phyloP scores from a whole-genome alignment of 2,888 invertebrate genomes.

The Stenichneumon culpator region DNA sequence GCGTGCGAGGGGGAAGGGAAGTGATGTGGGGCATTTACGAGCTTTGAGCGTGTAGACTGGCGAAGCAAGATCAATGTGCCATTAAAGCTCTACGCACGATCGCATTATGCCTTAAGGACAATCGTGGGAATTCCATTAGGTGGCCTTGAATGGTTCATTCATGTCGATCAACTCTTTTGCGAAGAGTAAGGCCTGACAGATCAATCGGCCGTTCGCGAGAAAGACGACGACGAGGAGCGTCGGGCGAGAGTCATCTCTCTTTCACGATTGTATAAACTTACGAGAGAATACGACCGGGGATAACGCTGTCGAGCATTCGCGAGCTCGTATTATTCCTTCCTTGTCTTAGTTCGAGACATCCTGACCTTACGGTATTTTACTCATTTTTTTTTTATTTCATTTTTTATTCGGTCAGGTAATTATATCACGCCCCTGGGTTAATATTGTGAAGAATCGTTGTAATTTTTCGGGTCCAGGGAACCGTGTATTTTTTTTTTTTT shows the following conservation, averaged over 20 bases:
- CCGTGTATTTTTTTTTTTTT: background rate
- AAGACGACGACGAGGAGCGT: constrained; percentile 58
- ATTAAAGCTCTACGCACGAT: constrained; percentile 71
- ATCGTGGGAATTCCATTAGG: constrained; percentile 85
- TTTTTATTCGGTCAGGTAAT: too few species aligned
- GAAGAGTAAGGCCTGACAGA: constrained; percentile 82
- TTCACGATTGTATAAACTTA: constrained; percentile 27
- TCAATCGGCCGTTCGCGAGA: constrained; percentile 79
- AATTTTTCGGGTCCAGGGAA: too few species aligned
- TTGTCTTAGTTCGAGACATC: background rate
- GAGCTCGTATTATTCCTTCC: background rate
- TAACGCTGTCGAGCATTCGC: background rate
- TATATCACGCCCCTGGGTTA: too few species aligned
- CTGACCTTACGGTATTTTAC: background rate
- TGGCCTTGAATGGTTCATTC: constrained; percentile 85
- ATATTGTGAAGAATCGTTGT: too few species aligned
- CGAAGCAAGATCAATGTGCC: constrained; percentile 39
- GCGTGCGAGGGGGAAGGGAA: background rate
- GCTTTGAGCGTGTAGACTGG: background rate
- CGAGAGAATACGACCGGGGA: background rate
- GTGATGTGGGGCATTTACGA: background rate
- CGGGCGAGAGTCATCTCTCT: constrained; percentile 57
- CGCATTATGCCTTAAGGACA: constrained; percentile 84
- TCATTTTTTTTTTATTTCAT: background rate
- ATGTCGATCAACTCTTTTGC: constrained; percentile 84